These are phyloP conservation scores for Scaptodrosophila lebanonensis DNA, from an alignment of 1,140 invertebrate genomes.

Conservation along the genomic window DNA sequence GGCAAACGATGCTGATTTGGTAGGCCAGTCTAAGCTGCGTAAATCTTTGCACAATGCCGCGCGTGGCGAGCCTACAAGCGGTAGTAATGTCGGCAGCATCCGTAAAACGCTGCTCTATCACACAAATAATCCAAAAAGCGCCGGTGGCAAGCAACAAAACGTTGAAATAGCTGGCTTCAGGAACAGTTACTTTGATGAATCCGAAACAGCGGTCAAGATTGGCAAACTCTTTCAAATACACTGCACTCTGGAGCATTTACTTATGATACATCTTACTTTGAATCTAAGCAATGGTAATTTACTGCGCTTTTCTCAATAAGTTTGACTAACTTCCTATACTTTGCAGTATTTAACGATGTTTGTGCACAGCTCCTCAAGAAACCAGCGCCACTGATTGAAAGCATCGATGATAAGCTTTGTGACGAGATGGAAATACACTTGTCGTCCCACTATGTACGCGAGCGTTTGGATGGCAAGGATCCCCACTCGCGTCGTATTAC, in stretches of 20 bases:
- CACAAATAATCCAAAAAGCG: conserved; percentile 20
- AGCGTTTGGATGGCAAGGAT: conserved; percentile 61
- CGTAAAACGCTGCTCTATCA: conserved; percentile 66
- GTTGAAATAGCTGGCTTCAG: conserved; percentile 55
- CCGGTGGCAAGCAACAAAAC: conserved; percentile 37
- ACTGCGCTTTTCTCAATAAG: neutral
- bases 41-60: conserved; percentile 71
- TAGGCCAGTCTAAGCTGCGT: conserved; percentile 51
- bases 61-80: conserved; percentile 26
- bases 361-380: conserved; percentile 57
- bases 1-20: neutral
- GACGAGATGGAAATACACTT: conserved; percentile 65
- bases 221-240: conserved; percentile 69
- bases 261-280: conserved; percentile 72
- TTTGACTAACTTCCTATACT: neutral
- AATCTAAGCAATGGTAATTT: conserved; percentile 63
- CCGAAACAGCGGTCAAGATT: conserved; percentile 44
- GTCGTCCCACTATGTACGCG: conserved; percentile 51
- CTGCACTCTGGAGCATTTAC: conserved; percentile 65
- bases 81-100: conserved; percentile 12
- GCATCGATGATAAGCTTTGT: conserved; percentile 48
- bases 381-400: conserved; percentile 35
- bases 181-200: conserved; percentile 67
- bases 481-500: conserved; percentile 61
- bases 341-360: conserved; percentile 61